Base-by-base conservation (phyloP, 92 coral and sea anemone genomes). In the Phenganax subtilis region DNA sequence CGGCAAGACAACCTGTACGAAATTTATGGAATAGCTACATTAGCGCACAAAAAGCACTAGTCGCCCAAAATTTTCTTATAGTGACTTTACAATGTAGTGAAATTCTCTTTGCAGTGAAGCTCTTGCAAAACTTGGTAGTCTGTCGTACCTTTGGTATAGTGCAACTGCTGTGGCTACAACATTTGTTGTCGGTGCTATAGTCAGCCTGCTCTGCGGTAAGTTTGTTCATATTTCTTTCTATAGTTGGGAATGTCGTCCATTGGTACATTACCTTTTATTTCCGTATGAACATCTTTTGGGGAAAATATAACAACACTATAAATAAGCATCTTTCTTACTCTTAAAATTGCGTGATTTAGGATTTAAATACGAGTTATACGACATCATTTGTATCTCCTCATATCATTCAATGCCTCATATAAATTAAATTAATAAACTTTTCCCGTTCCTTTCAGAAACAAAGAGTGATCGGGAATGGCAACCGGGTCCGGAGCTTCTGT, bases 71-170 rank as follows among this genome's bases (percentile, higher is more conserved):
- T 51, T 8, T 31, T 15, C 7, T 31, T 12, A n/a, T 69, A 0
- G 17, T 27, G 55, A 7, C 10, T 30, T 14, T 8, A 16, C 55
- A 69, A 30, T 69, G 3, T 69, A 9, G 52, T 30, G 25, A 20
- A 15, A 15, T 15, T 12, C 9, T 69, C 30, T 20, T 75, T 58
- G 11, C 55, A 77, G 96, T 71, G 84, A 87, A 30, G 90, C 87
- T 10, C 85, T 93, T 70, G 96, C 97, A 9, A 90, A 90, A 55
- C 89, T 93, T 79, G 91, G 90, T 80, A 92, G 94, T 81, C 87
- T 93, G 85, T 93, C 96, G 10, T 93, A 93, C 86, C 82, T 93
- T 58, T 93, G 97, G 97, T 85, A 91, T 87, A 86, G 93, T 81
- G 96, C 91, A 80, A 85, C 91, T 53, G 88, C 96, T 2, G 85